Conservation (phyloP, 2,888 invertebrate species). For the Cephus runcator region DNA sequence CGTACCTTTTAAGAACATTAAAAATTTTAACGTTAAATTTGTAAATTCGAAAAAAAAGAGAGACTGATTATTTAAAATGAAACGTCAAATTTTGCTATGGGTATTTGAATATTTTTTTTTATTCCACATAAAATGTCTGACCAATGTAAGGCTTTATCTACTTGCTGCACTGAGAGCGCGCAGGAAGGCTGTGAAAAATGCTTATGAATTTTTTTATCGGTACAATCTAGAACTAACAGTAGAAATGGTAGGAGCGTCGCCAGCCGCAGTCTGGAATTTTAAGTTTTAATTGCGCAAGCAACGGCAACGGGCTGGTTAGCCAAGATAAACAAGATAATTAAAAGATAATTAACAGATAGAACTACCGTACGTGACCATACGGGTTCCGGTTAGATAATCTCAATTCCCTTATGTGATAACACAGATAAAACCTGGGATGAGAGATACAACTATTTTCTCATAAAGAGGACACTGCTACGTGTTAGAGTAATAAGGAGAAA, state of each 20-base stretch:
- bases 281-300: slow-evolving; percentile 13
- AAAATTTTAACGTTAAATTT: neutral
- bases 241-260: slow-evolving; percentile 16
- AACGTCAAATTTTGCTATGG: neutral
- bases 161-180: slow-evolving; percentile 7
- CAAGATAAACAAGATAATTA: slow-evolving; percentile 62
- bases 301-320: slow-evolving; percentile 24
- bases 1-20: neutral
- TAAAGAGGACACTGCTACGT: neutral
- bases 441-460: neutral
- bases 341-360: slow-evolving; percentile 59
- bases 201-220: slow-evolving; percentile 37
- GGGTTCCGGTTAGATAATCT: slow-evolving; percentile 27
- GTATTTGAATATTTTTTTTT: neutral
- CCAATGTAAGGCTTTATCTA: neutral
- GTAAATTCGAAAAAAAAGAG: neutral
- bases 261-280: slow-evolving; percentile 15
- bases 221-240: slow-evolving; percentile 13
- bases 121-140: neutral
- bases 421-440: slow-evolving; percentile 2
- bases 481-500: neutral
- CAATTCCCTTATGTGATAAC: slow-evolving; percentile 11
- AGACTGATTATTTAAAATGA: neutral
- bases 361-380: slow-evolving; percentile 42
- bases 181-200: slow-evolving; percentile 35